Percentiles rank a stretch among this genome's conserved stretches.
Evolutionary conservation across 2,797 vertebrate species (phyloP).

Genomic region (Sarcoramphus papa): DNA sequence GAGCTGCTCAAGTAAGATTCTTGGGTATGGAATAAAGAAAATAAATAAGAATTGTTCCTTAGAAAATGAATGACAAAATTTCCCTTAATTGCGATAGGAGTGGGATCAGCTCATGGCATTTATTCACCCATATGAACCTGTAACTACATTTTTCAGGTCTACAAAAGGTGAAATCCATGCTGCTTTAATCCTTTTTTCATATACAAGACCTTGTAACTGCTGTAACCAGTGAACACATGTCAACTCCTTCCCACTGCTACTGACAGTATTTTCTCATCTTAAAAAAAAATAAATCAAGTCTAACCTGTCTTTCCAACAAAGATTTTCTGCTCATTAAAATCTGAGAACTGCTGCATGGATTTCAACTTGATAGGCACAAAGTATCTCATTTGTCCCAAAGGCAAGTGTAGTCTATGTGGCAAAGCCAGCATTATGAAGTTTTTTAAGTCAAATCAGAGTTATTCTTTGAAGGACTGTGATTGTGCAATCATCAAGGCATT

Average conservation of each 20-base stretch:
- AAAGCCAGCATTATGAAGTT: not conserved
- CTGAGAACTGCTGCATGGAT: conserved; percentile 3
- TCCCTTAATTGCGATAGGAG: not conserved
- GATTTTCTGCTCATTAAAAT: conserved; percentile 55
- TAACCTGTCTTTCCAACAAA: conserved; percentile 58
- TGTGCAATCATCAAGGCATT: conserved; percentile 28
- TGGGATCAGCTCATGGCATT: not conserved
- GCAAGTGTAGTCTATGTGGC: not conserved
- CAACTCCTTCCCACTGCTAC: not conserved
- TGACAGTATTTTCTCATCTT: conserved; percentile 35
- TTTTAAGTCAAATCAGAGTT: conserved; percentile 33
- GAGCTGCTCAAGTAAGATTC: not conserved
- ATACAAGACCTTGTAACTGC: not conserved
- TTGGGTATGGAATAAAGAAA: not conserved
- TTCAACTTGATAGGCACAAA: conserved; percentile 11
- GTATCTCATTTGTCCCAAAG: not conserved
- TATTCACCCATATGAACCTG: not conserved
- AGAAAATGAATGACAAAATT: not conserved
- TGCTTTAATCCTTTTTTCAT: not conserved
- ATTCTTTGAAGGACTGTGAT: conserved; percentile 33
- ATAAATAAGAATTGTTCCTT: not conserved
- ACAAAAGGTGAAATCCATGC: not conserved
- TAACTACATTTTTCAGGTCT: not conserved
- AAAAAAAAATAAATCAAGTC: conserved; percentile 18
- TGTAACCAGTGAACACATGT: not conserved